Conservation (phyloP, 2,797 vertebrate species). For the Geranospiza caerulescens region DNA sequence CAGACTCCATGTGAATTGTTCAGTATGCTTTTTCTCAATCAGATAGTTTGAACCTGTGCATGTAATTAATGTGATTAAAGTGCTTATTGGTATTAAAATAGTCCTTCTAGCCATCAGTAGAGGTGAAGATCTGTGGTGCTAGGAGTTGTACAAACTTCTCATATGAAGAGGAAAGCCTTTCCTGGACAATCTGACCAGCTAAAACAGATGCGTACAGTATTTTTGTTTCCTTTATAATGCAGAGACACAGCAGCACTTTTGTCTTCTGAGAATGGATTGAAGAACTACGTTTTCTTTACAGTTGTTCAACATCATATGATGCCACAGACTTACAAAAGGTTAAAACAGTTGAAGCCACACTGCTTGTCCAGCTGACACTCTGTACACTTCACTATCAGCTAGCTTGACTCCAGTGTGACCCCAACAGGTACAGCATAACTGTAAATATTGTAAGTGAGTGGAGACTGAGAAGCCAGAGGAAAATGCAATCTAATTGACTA, state of each 20-base stretch:
- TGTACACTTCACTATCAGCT: background rate
- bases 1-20: background rate
- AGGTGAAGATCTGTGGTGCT: background rate
- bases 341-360: background rate
- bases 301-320: background rate
- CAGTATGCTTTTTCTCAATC: background rate
- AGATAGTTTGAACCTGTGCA: background rate
- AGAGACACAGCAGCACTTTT: background rate
- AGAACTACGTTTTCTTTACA: background rate
- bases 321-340: background rate
- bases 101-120: background rate
- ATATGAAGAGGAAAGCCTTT: background rate
- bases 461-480: background rate
- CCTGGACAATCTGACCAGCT: background rate
- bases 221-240: background rate
- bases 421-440: background rate
- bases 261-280: background rate
- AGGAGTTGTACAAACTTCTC: background rate
- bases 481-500: background rate
- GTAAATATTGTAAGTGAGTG: background rate
- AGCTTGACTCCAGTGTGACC: background rate
- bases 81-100: background rate
- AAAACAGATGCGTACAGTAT: background rate
- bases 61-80: background rate
- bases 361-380: background rate